These are phyloP conservation scores for Tetrao urogallus DNA, from an alignment of 2,113 vertebrate genomes.

Conservation along the genomic window DNA sequence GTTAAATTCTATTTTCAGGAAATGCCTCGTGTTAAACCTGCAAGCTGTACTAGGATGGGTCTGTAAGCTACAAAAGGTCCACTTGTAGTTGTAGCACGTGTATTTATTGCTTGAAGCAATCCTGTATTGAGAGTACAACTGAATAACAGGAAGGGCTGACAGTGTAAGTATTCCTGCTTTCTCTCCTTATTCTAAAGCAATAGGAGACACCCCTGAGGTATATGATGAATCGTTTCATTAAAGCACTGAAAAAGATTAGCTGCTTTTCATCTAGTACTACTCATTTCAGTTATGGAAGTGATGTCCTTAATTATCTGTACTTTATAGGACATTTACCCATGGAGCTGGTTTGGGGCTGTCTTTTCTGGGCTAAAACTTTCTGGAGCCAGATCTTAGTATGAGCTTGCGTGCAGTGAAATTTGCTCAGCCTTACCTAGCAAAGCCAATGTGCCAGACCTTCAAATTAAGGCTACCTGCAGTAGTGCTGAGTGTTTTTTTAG, in stretches of 20 bases:
- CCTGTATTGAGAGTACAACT: not conserved
- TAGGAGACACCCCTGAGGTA: not conserved
- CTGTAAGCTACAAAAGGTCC: not conserved
- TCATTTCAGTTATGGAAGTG: not conserved
- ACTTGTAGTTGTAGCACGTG: not conserved
- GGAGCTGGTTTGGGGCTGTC: not conserved
- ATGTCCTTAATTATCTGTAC: not conserved
- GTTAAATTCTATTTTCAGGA: slow-evolving; percentile 64
- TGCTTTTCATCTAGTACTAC: not conserved
- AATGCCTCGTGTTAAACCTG: not conserved
- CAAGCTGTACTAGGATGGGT: not conserved
- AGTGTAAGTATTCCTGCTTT: slow-evolving; percentile 38
- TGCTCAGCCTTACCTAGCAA: not conserved
- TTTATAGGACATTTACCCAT: not conserved
- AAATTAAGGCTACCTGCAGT: not conserved
- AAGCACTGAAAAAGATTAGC: not conserved
- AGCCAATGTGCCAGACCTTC: not conserved
- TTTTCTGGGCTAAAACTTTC: not conserved
- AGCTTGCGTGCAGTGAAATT: not conserved
- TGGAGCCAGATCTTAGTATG: not conserved
- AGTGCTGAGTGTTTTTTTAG: not conserved
- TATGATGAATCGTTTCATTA: not conserved
- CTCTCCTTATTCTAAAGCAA: slow-evolving; percentile 12
- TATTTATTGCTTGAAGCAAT: slow-evolving; percentile 22
- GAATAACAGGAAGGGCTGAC: slow-evolving; percentile 29